A percentile compares a stretch with the other conserved stretches of the same genome.
Evolutionary conservation across 2,888 invertebrate species (phyloP).

Genomic region (Temnothorax ravouxi): DNA sequence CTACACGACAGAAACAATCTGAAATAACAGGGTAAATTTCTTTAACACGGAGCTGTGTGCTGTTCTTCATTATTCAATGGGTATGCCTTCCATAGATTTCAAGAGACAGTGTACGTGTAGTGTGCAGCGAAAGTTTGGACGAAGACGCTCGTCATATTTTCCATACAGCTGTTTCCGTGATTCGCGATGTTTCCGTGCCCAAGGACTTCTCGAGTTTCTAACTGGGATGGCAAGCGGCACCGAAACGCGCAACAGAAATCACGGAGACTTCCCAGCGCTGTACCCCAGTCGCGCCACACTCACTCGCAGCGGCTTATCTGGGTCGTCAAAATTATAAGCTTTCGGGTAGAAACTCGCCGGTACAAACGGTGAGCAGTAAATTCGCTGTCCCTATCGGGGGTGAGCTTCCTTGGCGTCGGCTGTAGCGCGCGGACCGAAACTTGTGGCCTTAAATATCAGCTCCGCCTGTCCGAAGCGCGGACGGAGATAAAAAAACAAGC

Average conservation of each 20-base stretch:
- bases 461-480: conserved; percentile 21
- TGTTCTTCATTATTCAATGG: conserved; percentile 11
- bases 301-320: conserved; percentile 75
- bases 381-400: conserved; percentile 71
- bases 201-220: conserved; percentile 63
- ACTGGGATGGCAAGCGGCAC: conserved; percentile 60
- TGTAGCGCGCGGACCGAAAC: conserved; percentile 42
- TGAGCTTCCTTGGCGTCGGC: conserved; percentile 58
- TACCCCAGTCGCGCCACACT: conserved; percentile 59
- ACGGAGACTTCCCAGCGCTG: conserved; percentile 62
- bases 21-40: not conserved
- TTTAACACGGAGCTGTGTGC: not conserved
- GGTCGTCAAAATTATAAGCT: conserved; percentile 79
- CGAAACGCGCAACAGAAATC: conserved; percentile 66
- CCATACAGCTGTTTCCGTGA: conserved; percentile 55
- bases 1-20: not conserved
- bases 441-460: conserved; percentile 54
- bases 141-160: conserved; percentile 61
- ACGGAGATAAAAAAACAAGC: conserved; percentile 31
- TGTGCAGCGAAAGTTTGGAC: conserved; percentile 44
- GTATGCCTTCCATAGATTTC: not conserved
- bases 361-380: conserved; percentile 71
- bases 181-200: conserved; percentile 61
- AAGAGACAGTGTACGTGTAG: not conserved
- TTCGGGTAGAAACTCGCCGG: conserved; percentile 71